These are phyloP conservation scores for Kryptolebias ocellatus DNA, from an alignment of 2,797 vertebrate genomes.

Conservation along the genomic window DNA sequence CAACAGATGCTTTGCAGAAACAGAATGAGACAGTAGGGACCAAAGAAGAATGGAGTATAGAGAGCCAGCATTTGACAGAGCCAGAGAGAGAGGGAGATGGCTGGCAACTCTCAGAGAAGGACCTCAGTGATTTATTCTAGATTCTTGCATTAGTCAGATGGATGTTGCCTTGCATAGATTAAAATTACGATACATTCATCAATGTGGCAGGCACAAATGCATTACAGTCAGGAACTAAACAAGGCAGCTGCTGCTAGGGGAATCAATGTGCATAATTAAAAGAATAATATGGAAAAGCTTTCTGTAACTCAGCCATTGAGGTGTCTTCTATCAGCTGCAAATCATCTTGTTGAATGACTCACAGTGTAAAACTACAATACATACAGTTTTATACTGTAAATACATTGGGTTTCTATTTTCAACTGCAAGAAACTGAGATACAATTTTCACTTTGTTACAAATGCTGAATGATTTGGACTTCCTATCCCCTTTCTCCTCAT, in stretches of 20 bases:
- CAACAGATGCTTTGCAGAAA: not conserved
- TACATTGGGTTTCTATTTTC: not conserved
- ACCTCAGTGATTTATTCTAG: constrained; percentile 75
- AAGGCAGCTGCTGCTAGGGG: constrained; percentile 65
- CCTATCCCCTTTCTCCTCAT: no score
- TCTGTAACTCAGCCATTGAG: constrained; percentile 69
- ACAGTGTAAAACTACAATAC: constrained; percentile 7
- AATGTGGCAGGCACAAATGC: constrained; percentile 79
- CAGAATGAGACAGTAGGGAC: not conserved
- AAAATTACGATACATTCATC: constrained; percentile 84
- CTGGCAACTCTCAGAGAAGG: constrained; percentile 51
- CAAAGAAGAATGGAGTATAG: constrained; percentile 5
- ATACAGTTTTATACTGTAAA: not conserved
- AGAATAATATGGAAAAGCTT: constrained; percentile 76
- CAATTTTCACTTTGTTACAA: not conserved
- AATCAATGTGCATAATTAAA: constrained; percentile 86
- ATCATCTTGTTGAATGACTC: constrained; percentile 30
- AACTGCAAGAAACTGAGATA: no score
- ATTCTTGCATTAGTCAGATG: constrained; percentile 79
- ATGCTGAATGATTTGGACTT: not conserved
- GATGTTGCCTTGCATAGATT: constrained; percentile 72
- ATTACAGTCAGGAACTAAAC: constrained; percentile 81
- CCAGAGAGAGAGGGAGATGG: constrained; percentile 13
- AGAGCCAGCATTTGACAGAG: constrained; percentile 9
- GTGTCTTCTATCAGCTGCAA: constrained; percentile 45